A percentile compares a stretch with the other conserved stretches of the same genome.
Conservation (phyloP, 2,888 invertebrate species). For the Troglohyphantes excavatus region DNA sequence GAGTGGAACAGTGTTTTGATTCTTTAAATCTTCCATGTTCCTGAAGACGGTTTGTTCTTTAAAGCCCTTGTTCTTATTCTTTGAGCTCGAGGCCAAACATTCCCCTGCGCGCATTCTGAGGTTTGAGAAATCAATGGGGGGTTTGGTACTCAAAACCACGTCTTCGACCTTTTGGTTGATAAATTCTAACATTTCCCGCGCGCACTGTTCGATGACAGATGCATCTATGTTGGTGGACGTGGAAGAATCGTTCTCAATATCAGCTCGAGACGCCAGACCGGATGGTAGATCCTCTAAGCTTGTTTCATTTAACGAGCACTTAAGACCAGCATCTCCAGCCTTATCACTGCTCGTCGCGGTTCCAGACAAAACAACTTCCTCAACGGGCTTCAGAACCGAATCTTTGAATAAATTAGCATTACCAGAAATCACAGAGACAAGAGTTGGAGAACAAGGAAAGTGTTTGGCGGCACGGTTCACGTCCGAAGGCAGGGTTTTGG, state of each 20-base stretch:
- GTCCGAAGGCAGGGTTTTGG: background rate
- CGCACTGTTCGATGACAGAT: constrained; percentile 43
- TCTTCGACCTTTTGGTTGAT: constrained; percentile 57
- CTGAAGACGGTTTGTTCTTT: background rate
- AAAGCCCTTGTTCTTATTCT: no score
- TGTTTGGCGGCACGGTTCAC: background rate
- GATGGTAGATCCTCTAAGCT: no score
- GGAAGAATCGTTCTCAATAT: constrained; percentile 14
- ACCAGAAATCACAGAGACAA: no score
- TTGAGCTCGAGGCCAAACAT: background rate
- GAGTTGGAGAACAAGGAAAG: background rate
- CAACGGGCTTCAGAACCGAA: background rate
- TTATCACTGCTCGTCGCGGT: background rate
- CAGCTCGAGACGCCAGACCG: background rate
- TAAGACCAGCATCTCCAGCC: no score
- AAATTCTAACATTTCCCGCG: constrained; percentile 57
- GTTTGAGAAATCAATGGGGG: background rate
- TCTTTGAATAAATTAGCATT: no score
- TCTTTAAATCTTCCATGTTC: background rate
- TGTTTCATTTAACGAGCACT: no score
- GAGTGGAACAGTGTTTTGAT: background rate
- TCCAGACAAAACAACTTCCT: background rate
- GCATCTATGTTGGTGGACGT: constrained; percentile 7
- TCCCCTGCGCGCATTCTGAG: background rate
- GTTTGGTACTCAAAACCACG: background rate